A percentile compares a stretch with the other conserved stretches of the same genome.
phyloP scores from a whole-genome alignment of 2,888 invertebrate species.

The Drosophila algonquin region DNA sequence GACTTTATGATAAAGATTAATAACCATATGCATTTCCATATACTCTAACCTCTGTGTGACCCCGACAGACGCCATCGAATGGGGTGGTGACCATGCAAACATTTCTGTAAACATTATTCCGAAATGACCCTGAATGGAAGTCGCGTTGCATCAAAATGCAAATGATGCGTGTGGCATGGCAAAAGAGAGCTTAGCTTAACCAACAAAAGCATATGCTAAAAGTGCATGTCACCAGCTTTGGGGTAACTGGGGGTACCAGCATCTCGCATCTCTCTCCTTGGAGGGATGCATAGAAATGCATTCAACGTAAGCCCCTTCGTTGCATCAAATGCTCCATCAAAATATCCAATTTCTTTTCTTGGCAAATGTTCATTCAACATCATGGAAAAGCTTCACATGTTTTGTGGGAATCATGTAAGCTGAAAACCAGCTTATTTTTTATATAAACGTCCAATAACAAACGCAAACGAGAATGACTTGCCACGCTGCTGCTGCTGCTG shows the following conservation, averaged over 20 bases:
- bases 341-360: not conserved
- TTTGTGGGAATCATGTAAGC: not conserved
- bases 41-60: constrained; percentile 26
- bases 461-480: not conserved
- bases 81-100: constrained; percentile 13
- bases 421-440: not conserved
- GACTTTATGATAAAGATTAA: constrained; percentile 25
- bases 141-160: constrained; percentile 1
- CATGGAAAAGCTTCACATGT: not conserved
- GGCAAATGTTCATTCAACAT: not conserved
- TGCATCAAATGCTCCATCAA: no score
- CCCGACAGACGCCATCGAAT: not conserved
- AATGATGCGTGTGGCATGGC: not conserved
- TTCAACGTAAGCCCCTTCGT: not conserved
- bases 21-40: constrained; percentile 30
- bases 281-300: not conserved
- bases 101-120: constrained; percentile 13
- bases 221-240: not conserved
- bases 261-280: not conserved
- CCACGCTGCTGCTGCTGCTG: not conserved
- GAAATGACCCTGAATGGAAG: constrained; percentile 11
- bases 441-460: not conserved
- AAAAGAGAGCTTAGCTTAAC: not conserved
- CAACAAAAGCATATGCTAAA: not conserved
- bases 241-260: no score